phyloP scores from a whole-genome alignment of 53 echinoderm and acorn worm species.

The Mesocentrotus franciscanus region DNA sequence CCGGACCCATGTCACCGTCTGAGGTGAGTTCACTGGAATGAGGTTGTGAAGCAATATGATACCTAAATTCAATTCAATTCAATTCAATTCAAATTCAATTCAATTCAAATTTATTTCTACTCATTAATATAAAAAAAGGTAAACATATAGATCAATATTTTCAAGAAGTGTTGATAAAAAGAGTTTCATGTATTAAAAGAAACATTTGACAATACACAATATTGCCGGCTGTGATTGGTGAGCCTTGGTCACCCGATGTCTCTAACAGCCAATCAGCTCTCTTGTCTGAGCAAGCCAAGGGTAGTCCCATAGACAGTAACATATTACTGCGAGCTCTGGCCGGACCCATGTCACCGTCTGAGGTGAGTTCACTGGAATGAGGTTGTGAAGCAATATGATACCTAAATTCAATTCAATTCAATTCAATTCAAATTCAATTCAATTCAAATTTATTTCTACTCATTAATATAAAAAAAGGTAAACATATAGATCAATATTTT shows the following conservation, averaged over 20 bases:
- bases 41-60: not conserved
- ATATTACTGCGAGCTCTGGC: constrained; percentile 81
- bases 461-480: no score
- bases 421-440: no score
- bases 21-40: constrained; percentile 68
- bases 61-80: not conserved
- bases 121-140: no score
- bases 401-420: no score
- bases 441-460: no score
- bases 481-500: no score
- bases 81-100: no score
- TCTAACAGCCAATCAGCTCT: constrained; percentile 73
- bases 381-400: not conserved
- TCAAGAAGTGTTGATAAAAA: no score
- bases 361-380: constrained; percentile 66
- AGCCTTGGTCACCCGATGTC: constrained; percentile 90
- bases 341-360: constrained; percentile 91
- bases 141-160: no score
- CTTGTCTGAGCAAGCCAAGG: constrained; percentile 67
- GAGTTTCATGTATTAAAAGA: no score
- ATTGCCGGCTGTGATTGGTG: constrained; percentile 86
- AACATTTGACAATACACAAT: constrained; percentile 82
- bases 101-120: no score
- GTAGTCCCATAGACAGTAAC: constrained; percentile 81
- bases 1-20: constrained; percentile 92